Evolutionary conservation across 1,140 invertebrate genomes (phyloP).

Genomic region (Drosophila virilis): DNA sequence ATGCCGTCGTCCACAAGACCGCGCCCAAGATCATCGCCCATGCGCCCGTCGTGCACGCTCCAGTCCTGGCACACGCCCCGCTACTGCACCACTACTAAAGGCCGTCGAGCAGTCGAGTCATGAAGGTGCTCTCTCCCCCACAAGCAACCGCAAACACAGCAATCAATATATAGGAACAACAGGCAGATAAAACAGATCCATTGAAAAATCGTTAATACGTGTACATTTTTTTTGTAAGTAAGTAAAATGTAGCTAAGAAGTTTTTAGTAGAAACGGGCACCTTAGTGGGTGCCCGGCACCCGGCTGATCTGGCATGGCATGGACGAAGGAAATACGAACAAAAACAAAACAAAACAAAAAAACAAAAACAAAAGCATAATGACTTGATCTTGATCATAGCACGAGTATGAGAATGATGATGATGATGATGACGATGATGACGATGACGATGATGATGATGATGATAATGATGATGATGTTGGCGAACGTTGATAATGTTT

Average conservation of each 20-base stretch:
- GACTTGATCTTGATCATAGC: slow-evolving; percentile 44
- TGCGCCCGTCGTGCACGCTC: slow-evolving; percentile 72
- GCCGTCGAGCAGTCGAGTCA: slow-evolving; percentile 49
- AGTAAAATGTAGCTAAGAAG: slow-evolving; percentile 72
- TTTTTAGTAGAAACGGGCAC: slow-evolving; percentile 69
- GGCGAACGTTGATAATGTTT: slow-evolving; percentile 29
- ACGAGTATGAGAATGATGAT: neutral
- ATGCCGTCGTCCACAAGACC: slow-evolving; percentile 85
- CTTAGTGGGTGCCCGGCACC: slow-evolving; percentile 66
- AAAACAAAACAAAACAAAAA: slow-evolving; percentile 36
- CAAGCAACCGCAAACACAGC: slow-evolving; percentile 42
- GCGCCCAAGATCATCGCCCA: slow-evolving; percentile 80
- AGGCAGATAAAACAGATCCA: slow-evolving; percentile 61
- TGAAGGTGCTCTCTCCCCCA: slow-evolving; percentile 59
- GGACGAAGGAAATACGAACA: slow-evolving; percentile 77
- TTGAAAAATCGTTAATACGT: slow-evolving; percentile 19
- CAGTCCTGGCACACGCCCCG: slow-evolving; percentile 68
- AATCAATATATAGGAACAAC: slow-evolving; percentile 60
- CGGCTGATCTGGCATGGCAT: slow-evolving; percentile 80
- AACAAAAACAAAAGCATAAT: slow-evolving; percentile 45
- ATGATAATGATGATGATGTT: slow-evolving; percentile 20
- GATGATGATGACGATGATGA: slow-evolving; percentile 21
- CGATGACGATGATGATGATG: slow-evolving; percentile 22
- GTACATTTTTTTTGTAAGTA: slow-evolving; percentile 67
- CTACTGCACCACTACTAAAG: slow-evolving; percentile 74